Conservation (phyloP, 2,797 vertebrate species). For the Phoeniculus purpureus region DNA sequence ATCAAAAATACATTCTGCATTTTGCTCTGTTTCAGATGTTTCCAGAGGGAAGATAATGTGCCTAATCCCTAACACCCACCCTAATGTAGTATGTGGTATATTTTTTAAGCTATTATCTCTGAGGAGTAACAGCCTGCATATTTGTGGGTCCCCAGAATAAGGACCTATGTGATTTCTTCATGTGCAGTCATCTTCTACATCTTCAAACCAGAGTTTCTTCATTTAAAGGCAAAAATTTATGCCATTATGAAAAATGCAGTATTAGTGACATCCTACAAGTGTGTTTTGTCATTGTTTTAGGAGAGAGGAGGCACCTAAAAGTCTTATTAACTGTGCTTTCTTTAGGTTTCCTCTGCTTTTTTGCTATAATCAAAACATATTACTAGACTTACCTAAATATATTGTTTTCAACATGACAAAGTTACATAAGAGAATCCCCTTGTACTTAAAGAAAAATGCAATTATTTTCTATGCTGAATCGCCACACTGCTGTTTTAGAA, state of each 20-base stretch:
- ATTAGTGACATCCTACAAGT: not conserved
- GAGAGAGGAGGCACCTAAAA: not conserved
- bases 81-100: not conserved
- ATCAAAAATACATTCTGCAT: not conserved
- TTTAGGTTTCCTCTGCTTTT: conserved; percentile 32
- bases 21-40: not conserved
- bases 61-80: not conserved
- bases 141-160: not conserved
- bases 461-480: conserved; percentile 97
- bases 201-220: not conserved
- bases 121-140: not conserved
- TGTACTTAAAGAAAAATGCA: conserved; percentile 89
- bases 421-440: conserved; percentile 88
- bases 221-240: not conserved
- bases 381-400: conserved; percentile 80
- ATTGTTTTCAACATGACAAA: conserved; percentile 83
- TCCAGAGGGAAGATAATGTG: not conserved
- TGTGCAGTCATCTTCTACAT: not conserved
- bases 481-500: conserved; percentile 93
- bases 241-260: not conserved
- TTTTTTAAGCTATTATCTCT: not conserved
- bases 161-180: not conserved
- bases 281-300: not conserved
- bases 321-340: conserved; percentile 42
- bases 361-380: conserved; percentile 72